phyloP scores from a whole-genome alignment of 2,888 invertebrate genomes.

The Lysandra bellargus region DNA sequence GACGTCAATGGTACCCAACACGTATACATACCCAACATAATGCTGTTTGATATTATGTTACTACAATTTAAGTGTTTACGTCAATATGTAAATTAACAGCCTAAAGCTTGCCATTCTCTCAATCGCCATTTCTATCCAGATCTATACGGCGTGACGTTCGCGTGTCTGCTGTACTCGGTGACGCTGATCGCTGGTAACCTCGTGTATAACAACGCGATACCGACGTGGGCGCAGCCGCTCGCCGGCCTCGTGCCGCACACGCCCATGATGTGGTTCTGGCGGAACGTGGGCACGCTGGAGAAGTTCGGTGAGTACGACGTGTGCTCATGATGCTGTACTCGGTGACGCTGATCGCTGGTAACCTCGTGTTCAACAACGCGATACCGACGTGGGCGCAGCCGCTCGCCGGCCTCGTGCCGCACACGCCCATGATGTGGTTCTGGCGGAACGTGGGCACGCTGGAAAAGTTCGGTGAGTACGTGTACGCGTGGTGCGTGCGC shows the following conservation, averaged over 20 bases:
- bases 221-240: conserved; percentile 36
- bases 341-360: conserved; percentile 40
- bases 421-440: conserved; percentile 56
- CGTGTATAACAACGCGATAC: background rate
- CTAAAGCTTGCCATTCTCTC: background rate
- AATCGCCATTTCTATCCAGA: conserved; percentile 42
- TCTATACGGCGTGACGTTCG: conserved; percentile 51
- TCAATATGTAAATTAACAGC: no score
- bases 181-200: conserved; percentile 42
- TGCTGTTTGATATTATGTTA: no score
- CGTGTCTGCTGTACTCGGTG: conserved; percentile 47
- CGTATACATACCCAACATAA: no score
- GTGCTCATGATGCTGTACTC: conserved; percentile 43
- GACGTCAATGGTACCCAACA: no score
- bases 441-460: conserved; percentile 50
- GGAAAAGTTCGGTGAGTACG: conserved; percentile 56
- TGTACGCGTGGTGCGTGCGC: background rate
- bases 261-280: conserved; percentile 58
- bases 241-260: conserved; percentile 56
- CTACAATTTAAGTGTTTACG: no score
- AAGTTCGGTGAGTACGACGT: conserved; percentile 51
- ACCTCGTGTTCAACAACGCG: conserved; percentile 30
- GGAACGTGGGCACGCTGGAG: conserved; percentile 50
- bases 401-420: conserved; percentile 54
- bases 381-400: conserved; percentile 35